phyloP scores from a whole-genome alignment of 2,888 invertebrate genomes.

The Amiota mariae region DNA sequence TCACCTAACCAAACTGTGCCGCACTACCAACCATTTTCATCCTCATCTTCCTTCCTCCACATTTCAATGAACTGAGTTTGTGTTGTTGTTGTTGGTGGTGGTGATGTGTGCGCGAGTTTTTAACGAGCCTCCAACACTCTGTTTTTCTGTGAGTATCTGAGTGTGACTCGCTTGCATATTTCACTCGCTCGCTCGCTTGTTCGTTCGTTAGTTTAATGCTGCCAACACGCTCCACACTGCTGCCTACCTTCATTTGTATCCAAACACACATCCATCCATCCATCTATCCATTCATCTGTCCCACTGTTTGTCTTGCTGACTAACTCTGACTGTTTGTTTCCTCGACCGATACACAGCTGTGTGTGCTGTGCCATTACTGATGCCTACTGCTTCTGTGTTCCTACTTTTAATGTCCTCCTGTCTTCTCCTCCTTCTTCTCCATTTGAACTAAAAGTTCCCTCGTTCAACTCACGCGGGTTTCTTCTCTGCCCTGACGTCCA shows the following conservation, averaged over 20 bases:
- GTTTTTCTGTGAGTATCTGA: neutral
- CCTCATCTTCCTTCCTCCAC: neutral
- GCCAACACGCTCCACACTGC: conserved; percentile 17
- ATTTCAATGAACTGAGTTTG: conserved; percentile 15
- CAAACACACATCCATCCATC: neutral
- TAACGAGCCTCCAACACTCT: conserved; percentile 16
- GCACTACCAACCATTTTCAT: too few species aligned
- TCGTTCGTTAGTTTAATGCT: neutral
- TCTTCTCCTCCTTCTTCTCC: neutral
- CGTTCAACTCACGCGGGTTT: neutral
- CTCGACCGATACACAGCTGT: neutral
- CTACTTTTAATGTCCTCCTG: neutral
- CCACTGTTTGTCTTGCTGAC: neutral
- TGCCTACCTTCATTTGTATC: conserved; percentile 16
- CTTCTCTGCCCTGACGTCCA: neutral
- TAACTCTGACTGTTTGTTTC: neutral
- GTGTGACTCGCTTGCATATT: neutral
- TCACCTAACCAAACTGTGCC: neutral
- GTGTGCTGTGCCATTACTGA: neutral
- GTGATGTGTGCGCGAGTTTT: conserved; percentile 10
- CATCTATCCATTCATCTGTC: neutral
- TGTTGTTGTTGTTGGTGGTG: neutral
- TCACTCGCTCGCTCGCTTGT: conserved; percentile 3
- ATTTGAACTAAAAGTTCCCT: too few species aligned
- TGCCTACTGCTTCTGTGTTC: conserved; percentile 4